These are phyloP conservation scores for Chionis minor DNA, from an alignment of 2,113 vertebrate genomes.

Conservation along the genomic window DNA sequence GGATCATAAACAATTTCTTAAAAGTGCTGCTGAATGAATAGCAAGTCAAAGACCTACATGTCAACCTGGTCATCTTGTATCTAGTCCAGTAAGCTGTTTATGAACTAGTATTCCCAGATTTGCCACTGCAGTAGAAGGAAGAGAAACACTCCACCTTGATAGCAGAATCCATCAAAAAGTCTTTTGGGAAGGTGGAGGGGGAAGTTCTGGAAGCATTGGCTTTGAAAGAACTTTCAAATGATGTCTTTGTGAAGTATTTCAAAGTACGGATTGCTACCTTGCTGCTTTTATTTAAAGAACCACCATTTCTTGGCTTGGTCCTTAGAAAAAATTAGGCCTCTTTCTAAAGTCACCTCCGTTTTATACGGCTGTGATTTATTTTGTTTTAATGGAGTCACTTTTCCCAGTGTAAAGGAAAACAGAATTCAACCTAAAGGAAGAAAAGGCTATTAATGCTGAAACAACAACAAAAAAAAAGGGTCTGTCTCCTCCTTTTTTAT, in stretches of 20 bases:
- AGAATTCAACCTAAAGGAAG: neutral
- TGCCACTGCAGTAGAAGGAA: neutral
- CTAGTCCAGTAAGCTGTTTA: neutral
- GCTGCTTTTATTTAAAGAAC: neutral
- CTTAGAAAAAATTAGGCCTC: neutral
- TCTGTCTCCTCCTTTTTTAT: neutral
- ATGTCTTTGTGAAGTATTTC: constrained; percentile 6
- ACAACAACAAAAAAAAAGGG: neutral
- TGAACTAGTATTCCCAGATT: neutral
- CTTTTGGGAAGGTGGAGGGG: neutral
- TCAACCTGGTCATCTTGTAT: neutral
- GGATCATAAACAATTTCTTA: neutral
- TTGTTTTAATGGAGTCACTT: neutral
- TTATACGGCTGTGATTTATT: neutral
- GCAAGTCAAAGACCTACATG: neutral
- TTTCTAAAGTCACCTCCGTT: neutral
- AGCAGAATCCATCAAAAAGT: neutral
- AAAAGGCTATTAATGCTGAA: neutral
- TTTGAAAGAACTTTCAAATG: neutral
- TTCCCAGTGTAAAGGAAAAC: neutral
- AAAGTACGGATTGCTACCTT: neutral
- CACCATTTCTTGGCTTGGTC: neutral
- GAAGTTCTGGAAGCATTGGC: neutral
- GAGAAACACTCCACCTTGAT: neutral
- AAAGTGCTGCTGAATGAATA: neutral